A percentile compares a stretch with the other conserved stretches of the same genome.
phyloP scores from a whole-genome alignment of 2,888 invertebrate species.

The Mycalesis mineus region DNA sequence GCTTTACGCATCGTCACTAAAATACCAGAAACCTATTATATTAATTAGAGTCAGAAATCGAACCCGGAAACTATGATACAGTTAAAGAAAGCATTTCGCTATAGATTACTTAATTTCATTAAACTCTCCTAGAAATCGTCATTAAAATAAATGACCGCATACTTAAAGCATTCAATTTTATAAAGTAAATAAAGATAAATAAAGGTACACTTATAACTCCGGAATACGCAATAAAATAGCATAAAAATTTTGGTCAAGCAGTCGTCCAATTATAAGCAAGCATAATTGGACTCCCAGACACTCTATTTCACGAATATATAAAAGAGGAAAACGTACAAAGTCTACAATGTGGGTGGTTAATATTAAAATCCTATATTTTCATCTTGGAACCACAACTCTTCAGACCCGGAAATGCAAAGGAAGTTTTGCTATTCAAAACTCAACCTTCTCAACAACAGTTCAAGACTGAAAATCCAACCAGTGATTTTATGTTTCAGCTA shows the following conservation, averaged over 20 bases:
- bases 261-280: constrained; percentile 20
- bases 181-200: too few species aligned
- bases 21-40: too few species aligned
- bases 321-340: constrained; percentile 26
- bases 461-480: constrained; percentile 5
- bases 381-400: constrained; percentile 28
- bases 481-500: constrained; percentile 9
- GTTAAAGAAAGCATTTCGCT: too few species aligned
- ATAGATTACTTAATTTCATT: too few species aligned
- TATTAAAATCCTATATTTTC: constrained; percentile 31
- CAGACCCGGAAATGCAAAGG: constrained; percentile 26
- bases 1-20: too few species aligned
- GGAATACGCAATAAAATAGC: not conserved
- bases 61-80: too few species aligned
- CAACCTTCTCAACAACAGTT: not conserved
- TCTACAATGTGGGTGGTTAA: constrained; percentile 28
- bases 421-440: constrained; percentile 2
- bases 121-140: too few species aligned
- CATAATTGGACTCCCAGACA: constrained; percentile 25
- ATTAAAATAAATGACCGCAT: too few species aligned
- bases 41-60: too few species aligned
- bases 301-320: constrained; percentile 17
- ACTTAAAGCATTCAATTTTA: too few species aligned
- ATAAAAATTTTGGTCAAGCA: constrained; percentile 12
- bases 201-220: not conserved